Base-by-base conservation (phyloP, 2,888 invertebrate species). In the Diogma glabrata region DNA sequence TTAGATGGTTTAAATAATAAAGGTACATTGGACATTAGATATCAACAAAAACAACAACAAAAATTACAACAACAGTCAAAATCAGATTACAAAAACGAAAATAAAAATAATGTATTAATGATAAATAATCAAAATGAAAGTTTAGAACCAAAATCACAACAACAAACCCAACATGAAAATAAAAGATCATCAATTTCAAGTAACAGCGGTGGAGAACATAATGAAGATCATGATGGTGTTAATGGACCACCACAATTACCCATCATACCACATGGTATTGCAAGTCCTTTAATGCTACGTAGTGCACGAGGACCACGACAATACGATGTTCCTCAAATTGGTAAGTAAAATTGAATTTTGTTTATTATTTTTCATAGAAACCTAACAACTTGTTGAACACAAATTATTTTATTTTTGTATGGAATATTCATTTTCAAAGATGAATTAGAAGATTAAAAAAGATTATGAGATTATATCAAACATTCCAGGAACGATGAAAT, bases 251-350 rank as follows among this genome's bases (percentile, higher is more conserved):
- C 51, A 61, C 55, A 55, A 49, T 48, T 57, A 47, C 57, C 67
- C 62, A 60, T 67, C 58, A 63, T 75, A 52, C 74, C 77, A 57
- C 72, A 75, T 51, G 77, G 77, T 60, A 74, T 82, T 60, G 82
- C 82, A 49, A 82, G 79, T 63, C 87, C 87, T 69, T 77, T 87
- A 71, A 84, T 88, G 84, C 72, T 85, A 63, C 77, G 86, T 60
- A 81, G 84, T 53, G 78, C 84, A 54, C 78, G 87, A 60, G 82
- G 84, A 57, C 81, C 79, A 66, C 75, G 84, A 61, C 81, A 82
- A 62, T 88, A 87, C 71, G 88, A 88, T 72, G 87, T 88, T 58
- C 88, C 88, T 60, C 87, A 87, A 74, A 87, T 88, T 65, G 87
- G 88, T 88, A 64, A 78, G 80, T 76, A 4, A n/a, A 22, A 28